Evolutionary conservation across 2,113 vertebrate species (phyloP).

Genomic region (Colistium nudipinnis): DNA sequence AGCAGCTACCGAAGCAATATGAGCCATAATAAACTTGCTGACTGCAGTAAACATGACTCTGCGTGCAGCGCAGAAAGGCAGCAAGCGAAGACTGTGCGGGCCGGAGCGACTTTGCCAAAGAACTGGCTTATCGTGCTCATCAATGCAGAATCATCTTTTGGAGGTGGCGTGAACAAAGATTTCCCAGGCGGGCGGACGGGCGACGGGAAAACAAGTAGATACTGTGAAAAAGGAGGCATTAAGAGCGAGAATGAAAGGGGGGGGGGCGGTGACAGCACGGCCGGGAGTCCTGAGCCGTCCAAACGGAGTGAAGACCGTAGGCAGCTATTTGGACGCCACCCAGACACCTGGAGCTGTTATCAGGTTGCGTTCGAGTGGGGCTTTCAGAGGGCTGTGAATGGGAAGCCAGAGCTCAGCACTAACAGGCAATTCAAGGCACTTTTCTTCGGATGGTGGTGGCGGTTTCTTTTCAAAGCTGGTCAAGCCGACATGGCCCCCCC

Average conservation of each 20-base stretch:
- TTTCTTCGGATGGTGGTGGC: slow-evolving; percentile 61
- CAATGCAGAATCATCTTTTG: slow-evolving; percentile 41
- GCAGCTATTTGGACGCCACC: slow-evolving; percentile 60
- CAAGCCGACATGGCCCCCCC: slow-evolving; percentile 63
- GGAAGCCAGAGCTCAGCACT: slow-evolving; percentile 71
- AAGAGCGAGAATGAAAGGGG: slow-evolving; percentile 14
- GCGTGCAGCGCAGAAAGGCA: slow-evolving; percentile 57
- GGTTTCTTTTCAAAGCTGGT: slow-evolving; percentile 67
- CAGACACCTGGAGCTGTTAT: slow-evolving; percentile 72
- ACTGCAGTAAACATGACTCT: slow-evolving; percentile 68
- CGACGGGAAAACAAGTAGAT: slow-evolving; percentile 11
- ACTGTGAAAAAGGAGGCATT: slow-evolving; percentile 13
- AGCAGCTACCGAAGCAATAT: slow-evolving; percentile 53
- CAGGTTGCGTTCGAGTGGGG: slow-evolving; percentile 58
- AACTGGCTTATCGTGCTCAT: slow-evolving; percentile 46
- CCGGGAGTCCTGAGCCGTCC: slow-evolving; percentile 24
- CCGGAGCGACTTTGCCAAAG: slow-evolving; percentile 49
- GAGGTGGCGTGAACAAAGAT: slow-evolving; percentile 44
- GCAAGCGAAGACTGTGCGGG: slow-evolving; percentile 38
- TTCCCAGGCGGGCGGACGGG: slow-evolving; percentile 14
- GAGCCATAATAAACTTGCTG: slow-evolving; percentile 72
- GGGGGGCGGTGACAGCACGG: slow-evolving; percentile 5
- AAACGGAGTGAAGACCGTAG: slow-evolving; percentile 56
- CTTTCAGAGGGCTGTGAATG: slow-evolving; percentile 66
- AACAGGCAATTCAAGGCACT: slow-evolving; percentile 63